Evolutionary conservation across 2,797 vertebrate genomes (phyloP), one percentile per base, ranked within the genome.

Genomic region (Thalassophryne amazonica): DNA sequence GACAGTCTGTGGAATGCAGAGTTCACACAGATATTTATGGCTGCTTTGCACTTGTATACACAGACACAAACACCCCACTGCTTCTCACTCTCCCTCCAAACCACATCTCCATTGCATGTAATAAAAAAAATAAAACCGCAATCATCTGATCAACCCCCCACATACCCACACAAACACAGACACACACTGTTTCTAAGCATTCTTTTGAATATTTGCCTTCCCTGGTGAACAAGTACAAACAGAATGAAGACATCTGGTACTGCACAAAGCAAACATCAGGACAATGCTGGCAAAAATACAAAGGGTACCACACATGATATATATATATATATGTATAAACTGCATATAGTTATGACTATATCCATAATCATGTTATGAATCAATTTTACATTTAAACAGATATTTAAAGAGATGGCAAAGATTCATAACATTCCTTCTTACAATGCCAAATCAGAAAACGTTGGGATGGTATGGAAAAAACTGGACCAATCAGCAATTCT

Each of bases 111-210:
- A 48, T 88, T 85, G 87, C 81, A 84, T 79, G 83, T 55, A 60
- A 39, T 72, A 27, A 43, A 22, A 60, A 25, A 59, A 51, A 18
- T 14, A 4, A 48, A 51, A 68, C 63, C 61, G 14, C 71, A 61
- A 76, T 81, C 86, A 85, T 84, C 70, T 86, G 84, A 88, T 80
- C 61, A 27, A 13, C 41, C 66, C 30, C 38, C 20, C 6, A 28
- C 55, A 34, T 23, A 21, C 49, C 27, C 51, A 42, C 28, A 51
- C 4, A 40, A 16, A 60, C 48, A 69, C 36, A 38, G 11, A 62
- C 15, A 32, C 38, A 48, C 14, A 59, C 36, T 21, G 59, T 60
- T 43, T 24, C 57, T 36, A 54, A 27, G 40, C 42, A 69, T 70
- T 71, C 47, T 49, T 39, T 51, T 5, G 6, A 14, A 31, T 42